A percentile compares a stretch with the other conserved stretches of the same genome.
Conservation (phyloP, 2,113 vertebrate species). For the Sylvia atricapilla region DNA sequence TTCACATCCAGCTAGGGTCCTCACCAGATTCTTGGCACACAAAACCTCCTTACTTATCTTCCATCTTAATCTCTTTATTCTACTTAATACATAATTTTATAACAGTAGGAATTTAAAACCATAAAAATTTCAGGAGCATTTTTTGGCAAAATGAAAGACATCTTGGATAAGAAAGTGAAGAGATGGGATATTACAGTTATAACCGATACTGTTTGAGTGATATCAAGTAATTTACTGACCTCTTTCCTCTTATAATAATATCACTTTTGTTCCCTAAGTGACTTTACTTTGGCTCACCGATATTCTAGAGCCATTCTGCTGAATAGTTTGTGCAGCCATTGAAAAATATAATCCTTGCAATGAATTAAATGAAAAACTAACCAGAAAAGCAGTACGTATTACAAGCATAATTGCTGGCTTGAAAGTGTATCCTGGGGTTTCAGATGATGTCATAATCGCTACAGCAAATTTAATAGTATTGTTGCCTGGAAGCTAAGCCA, state of each 20-base stretch:
- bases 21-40: background rate
- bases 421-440: slow-evolving; percentile 75
- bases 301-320: slow-evolving; percentile 1
- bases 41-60: background rate
- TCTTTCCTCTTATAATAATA: background rate
- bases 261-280: background rate
- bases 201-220: background rate
- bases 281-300: slow-evolving; percentile 6
- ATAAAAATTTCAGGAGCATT: background rate
- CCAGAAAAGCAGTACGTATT: slow-evolving; percentile 66
- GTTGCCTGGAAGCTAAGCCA: slow-evolving; percentile 78
- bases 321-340: background rate
- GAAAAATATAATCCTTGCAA: slow-evolving; percentile 51
- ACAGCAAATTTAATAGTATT: slow-evolving; percentile 74
- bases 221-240: background rate
- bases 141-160: background rate
- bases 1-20: background rate
- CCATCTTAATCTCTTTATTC: background rate
- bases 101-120: background rate
- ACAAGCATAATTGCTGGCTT: slow-evolving; percentile 60
- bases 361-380: slow-evolving; percentile 74
- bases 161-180: background rate
- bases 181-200: background rate
- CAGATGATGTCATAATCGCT: slow-evolving; percentile 80
- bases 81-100: background rate